Conservation (phyloP, 2,888 invertebrate species). For the Metacarcinus magister region DNA sequence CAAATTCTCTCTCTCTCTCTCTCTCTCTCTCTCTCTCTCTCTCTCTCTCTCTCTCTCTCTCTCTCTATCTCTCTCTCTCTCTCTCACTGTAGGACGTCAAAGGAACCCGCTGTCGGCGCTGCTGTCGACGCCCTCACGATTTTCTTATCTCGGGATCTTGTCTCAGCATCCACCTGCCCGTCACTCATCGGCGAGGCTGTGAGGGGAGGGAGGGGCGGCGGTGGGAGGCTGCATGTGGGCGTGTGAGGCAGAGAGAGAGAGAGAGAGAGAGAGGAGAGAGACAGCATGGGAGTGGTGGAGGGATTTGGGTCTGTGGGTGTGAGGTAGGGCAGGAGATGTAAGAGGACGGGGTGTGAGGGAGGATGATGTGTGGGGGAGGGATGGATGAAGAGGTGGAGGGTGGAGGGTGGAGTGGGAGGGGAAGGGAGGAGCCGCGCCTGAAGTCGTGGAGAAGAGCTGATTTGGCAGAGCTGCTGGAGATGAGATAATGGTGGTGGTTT, state of each 20-base stretch:
- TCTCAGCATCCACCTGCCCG: conserved; percentile 27
- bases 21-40: conserved; percentile 16
- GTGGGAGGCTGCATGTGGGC: background rate
- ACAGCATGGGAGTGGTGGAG: background rate
- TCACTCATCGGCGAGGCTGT: background rate
- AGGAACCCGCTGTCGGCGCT: background rate
- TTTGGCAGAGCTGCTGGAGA: background rate
- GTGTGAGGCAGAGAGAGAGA: background rate
- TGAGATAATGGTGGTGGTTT: no score
- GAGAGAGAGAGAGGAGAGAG: background rate
- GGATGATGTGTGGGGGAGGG: background rate
- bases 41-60: conserved; percentile 26
- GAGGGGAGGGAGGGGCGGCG: background rate
- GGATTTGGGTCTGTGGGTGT: background rate
- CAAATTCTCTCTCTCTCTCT: conserved; percentile 2
- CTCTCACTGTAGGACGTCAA: background rate
- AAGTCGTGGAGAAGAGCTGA: background rate
- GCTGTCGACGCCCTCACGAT: conserved; percentile 41
- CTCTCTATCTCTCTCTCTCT: conserved; percentile 14
- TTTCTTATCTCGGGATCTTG: background rate
- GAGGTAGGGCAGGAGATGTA: no score
- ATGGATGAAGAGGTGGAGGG: background rate
- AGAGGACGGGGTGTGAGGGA: background rate
- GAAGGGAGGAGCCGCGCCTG: conserved; percentile 36
- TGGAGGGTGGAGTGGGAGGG: background rate